Conservation (phyloP, 2,797 vertebrate species). For the Heteromormyrus szaboi region DNA sequence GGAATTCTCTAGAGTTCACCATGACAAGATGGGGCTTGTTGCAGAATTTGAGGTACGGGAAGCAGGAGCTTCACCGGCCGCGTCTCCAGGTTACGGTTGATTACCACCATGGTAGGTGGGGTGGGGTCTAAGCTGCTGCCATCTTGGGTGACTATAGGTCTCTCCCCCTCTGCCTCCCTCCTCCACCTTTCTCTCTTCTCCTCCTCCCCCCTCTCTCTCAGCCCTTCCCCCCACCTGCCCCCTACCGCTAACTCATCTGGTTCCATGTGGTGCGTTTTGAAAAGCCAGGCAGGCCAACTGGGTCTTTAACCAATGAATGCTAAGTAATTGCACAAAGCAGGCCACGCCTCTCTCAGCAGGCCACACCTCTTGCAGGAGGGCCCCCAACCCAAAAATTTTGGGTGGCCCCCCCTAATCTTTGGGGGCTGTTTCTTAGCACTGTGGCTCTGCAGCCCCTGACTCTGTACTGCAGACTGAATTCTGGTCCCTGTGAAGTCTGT, state of each 20-base stretch:
- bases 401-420: neutral
- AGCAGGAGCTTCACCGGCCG: neutral
- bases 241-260: neutral
- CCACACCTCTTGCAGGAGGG: neutral
- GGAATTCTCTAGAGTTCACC: neutral
- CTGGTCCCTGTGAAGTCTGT: neutral
- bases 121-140: neutral
- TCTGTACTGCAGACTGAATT: neutral
- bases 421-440: neutral
- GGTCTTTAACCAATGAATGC: neutral
- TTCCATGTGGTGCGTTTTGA: neutral
- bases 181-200: neutral
- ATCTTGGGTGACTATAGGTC: neutral
- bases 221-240: neutral
- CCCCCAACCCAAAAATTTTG: neutral
- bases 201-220: neutral
- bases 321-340: neutral
- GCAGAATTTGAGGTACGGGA: neutral
- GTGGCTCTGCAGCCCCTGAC: neutral
- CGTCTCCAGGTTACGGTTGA: neutral
- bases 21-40: constrained; percentile 14
- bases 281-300: neutral
- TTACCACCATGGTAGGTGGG: neutral
- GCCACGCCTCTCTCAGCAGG: neutral
- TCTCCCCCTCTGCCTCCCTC: neutral